These are phyloP conservation scores for Ochotona curzoniae DNA, from an alignment of 2,113 vertebrate genomes.

Conservation along the genomic window DNA sequence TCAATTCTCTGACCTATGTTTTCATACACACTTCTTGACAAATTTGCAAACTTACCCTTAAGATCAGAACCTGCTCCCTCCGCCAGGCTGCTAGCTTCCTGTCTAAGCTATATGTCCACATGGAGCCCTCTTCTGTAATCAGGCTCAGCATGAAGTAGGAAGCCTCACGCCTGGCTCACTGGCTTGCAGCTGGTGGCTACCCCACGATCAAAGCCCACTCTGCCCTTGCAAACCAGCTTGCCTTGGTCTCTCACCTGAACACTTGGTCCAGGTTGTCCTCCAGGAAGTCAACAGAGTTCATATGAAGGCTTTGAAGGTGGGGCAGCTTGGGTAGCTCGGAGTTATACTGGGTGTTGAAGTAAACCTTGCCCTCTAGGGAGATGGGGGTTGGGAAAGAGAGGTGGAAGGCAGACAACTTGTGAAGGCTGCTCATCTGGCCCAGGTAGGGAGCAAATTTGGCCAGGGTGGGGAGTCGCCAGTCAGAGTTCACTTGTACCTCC, in stretches of 20 bases:
- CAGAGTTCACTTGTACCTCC: neutral
- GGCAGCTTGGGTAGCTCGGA: neutral
- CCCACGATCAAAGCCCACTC: no score
- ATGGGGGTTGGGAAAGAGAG: fast-evolving
- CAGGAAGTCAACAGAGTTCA: neutral
- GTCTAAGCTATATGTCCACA: no score
- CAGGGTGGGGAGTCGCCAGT: neutral
- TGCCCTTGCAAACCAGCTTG: no score
- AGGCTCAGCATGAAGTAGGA: no score
- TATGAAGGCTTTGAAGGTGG: fast-evolving
- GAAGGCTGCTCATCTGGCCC: neutral
- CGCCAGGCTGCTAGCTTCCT: no score
- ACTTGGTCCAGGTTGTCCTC: neutral
- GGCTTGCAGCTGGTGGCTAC: no score
- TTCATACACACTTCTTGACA: no score
- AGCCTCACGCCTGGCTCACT: no score
- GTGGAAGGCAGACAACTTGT: neutral
- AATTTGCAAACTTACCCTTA: no score
- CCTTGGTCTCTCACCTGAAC: neutral
- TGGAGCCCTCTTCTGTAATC: no score
- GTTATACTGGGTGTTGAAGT: fast-evolving
- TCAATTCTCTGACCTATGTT: no score
- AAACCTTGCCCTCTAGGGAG: neutral
- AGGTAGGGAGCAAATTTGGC: neutral
- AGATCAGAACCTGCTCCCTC: no score